Evolutionary conservation across 2,113 vertebrate genomes (phyloP).

Genomic region (Nothoprocta perdicaria): DNA sequence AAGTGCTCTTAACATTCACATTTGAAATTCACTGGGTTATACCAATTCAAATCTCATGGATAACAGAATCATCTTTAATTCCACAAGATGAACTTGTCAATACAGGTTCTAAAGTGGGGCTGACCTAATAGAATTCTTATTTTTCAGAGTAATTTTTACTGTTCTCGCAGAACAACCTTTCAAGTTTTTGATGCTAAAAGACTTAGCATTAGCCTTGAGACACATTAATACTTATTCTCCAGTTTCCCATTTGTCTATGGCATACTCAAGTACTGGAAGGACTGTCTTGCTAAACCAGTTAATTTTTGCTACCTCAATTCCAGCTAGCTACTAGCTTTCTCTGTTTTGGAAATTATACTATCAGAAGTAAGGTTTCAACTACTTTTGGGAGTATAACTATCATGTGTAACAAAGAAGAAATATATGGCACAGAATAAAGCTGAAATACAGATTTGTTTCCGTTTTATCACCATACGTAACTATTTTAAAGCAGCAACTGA

Average conservation of each 20-base stretch:
- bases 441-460: not conserved
- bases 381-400: not conserved
- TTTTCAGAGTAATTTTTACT: not conserved
- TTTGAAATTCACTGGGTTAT: not conserved
- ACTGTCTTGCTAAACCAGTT: not conserved
- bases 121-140: not conserved
- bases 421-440: not conserved
- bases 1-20: not conserved
- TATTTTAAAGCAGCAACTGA: not conserved
- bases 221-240: not conserved
- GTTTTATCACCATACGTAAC: not conserved
- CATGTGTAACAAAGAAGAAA: not conserved
- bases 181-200: not conserved
- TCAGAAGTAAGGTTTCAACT: not conserved
- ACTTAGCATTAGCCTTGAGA: not conserved
- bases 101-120: not conserved
- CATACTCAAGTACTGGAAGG: not conserved
- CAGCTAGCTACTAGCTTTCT: not conserved
- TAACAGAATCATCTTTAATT: not conserved
- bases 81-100: not conserved
- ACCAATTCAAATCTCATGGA: not conserved
- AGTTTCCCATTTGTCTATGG: not conserved
- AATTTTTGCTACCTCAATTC: not conserved
- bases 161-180: not conserved
- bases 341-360: not conserved